Conservation (phyloP, 2,113 vertebrate species). For the Alethe castanea region DNA sequence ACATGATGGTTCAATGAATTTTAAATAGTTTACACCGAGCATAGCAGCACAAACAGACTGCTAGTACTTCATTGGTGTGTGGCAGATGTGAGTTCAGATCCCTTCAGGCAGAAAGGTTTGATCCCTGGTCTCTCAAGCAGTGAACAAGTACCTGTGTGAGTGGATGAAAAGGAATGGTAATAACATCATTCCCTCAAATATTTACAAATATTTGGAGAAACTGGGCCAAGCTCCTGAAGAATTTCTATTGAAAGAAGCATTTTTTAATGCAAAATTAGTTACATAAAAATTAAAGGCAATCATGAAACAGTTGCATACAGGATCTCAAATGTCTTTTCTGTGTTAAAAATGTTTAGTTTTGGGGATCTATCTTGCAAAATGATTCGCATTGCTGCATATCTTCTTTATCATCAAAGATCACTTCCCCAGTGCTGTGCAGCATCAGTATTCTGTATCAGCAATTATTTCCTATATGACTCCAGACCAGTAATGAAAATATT, state of each 20-base stretch:
- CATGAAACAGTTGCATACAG: neutral
- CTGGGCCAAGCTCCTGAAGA: neutral
- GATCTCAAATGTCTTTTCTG: neutral
- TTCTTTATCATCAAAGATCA: neutral
- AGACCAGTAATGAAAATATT: neutral
- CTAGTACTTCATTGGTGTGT: neutral
- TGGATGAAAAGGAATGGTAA: neutral
- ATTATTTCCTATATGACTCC: neutral
- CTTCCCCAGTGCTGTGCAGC: neutral
- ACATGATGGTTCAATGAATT: slow-evolving; percentile 29
- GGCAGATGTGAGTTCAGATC: slow-evolving; percentile 10
- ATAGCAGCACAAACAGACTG: neutral
- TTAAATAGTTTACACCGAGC: neutral
- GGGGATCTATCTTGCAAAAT: neutral
- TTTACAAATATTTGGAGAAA: neutral
- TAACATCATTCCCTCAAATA: neutral
- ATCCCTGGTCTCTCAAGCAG: neutral
- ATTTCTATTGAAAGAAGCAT: neutral
- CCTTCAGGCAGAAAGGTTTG: slow-evolving; percentile 19
- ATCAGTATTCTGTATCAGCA: neutral
- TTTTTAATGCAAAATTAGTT: neutral
- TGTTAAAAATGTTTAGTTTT: neutral
- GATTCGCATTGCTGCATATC: neutral
- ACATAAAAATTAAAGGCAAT: neutral
- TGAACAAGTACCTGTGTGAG: neutral